Evolutionary conservation across 2,888 invertebrate genomes (phyloP), one percentile per base, ranked within the genome.

Genomic region (Lepidocyrtoides sp.): DNA sequence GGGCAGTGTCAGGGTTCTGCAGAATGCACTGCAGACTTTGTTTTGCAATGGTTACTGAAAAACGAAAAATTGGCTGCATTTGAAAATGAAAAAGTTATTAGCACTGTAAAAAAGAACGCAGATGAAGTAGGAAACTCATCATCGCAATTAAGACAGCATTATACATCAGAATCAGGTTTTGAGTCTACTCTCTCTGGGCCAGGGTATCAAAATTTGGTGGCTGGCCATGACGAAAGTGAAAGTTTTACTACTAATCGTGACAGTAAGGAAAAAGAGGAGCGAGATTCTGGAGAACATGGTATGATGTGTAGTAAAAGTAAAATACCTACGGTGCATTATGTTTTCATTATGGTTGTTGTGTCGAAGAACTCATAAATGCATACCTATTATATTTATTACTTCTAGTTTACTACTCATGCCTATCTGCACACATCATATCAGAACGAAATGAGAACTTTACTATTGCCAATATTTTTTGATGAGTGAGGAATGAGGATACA

Each of bases 151-250:
- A 69, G 88, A 20, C 54, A 82, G 54, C 81, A 89, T 77, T 89
- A 89, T n/a, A 60, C 81, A 3, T 89, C 88, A 5, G 88, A 89
- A 12, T 89, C 88, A 7, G 88, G 88, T 12, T 44, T 89, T 14
- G 88, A 82, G 44, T 89, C 88, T 12, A 41, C 69, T n/a, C 29
- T 72, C n/a, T 89, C 88, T 2, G 69, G 12, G n/a, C 60, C 77
- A 8, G 77, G 60, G 8, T 57, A 86, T 77, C 75, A 86, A 41
- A 23, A 32, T 0, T n/a, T 87, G 7, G 23, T 87, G 12, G 51
- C 48, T 23, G 87, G 79, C 14, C 81, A 20, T 1, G 79, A 79
- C 23, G 79, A 51, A 7, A 51, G 57, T 48, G 51, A 75, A 75
- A 75, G 75, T 26, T 75, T 23, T 48, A 26, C 23, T 14, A 66